Conservation (phyloP, 2,113 vertebrate genomes). For the Athene cunicularia region DNA sequence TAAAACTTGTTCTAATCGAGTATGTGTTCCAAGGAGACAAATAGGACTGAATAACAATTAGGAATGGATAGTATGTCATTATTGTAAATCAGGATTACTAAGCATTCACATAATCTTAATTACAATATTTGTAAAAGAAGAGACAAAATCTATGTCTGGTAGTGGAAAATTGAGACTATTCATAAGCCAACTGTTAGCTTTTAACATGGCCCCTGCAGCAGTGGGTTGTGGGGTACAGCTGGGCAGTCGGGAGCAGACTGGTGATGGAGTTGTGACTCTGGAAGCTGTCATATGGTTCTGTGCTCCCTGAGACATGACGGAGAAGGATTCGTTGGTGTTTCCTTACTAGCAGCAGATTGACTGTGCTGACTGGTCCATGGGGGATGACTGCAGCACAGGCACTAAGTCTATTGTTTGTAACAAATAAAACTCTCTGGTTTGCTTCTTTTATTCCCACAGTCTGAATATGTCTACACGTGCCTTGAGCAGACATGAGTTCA, state of each 20-base stretch:
- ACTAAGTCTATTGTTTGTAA: neutral
- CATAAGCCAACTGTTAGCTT: neutral
- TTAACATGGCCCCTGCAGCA: neutral
- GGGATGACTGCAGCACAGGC: neutral
- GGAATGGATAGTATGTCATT: neutral
- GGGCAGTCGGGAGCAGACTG: neutral
- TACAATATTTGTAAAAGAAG: neutral
- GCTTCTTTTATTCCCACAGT: neutral
- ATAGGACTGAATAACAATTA: slow-evolving; percentile 5
- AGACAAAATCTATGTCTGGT: neutral
- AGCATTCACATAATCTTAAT: neutral
- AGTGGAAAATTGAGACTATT: neutral
- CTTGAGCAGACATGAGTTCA: neutral
- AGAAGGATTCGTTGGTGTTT: neutral
- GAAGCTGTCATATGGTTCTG: neutral
- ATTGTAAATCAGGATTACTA: neutral
- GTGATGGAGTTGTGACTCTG: neutral
- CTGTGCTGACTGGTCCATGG: neutral
- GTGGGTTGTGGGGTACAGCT: neutral
- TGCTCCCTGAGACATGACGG: rapidly evolving
- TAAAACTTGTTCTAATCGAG: neutral
- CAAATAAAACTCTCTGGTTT: neutral
- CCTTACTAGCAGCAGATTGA: neutral
- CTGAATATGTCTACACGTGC: neutral
- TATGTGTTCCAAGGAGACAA: neutral